These are phyloP conservation scores for Cotesia typhae DNA, from an alignment of 1,140 invertebrate genomes.

Conservation along the genomic window DNA sequence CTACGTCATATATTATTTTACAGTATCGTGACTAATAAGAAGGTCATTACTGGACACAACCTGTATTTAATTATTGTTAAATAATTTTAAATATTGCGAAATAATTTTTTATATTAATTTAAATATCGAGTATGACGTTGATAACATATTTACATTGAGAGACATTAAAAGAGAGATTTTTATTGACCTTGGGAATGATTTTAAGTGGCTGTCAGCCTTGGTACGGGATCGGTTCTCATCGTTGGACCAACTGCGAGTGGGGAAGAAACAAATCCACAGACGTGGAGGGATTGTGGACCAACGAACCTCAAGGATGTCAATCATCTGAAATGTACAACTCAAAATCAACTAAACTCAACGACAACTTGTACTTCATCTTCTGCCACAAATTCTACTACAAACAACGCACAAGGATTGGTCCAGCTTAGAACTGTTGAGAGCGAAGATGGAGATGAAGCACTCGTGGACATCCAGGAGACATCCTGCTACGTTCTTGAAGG, in stretches of 20 bases:
- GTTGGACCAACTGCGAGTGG: conserved; percentile 44
- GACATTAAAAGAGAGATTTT: conserved; percentile 42
- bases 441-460: conserved; percentile 49
- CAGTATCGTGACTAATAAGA: conserved; percentile 5
- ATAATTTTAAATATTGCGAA: not conserved
- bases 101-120: too few relatives aligned
- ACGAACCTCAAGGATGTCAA: conserved; percentile 14
- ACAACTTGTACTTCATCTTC: too few relatives aligned
- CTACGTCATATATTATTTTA: conserved; percentile 6
- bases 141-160: too few relatives aligned
- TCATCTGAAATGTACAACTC: conserved; percentile 3
- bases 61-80: not conserved
- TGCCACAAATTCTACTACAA: too few relatives aligned
- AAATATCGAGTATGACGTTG: too few relatives aligned
- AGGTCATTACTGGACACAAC: conserved; percentile 8
- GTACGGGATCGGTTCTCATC: conserved; percentile 58
- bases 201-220: conserved; percentile 65
- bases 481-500: conserved; percentile 63
- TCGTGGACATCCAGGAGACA: conserved; percentile 57
- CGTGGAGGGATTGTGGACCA: not conserved
- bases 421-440: conserved; percentile 55
- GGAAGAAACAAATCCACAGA: not conserved
- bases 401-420: conserved; percentile 52
- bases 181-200: conserved; percentile 59
- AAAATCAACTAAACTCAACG: not conserved